Evolutionary conservation across 2,113 vertebrate genomes (phyloP), one percentile per base, ranked within the genome.

Genomic region (Mormoops blainvillei): DNA sequence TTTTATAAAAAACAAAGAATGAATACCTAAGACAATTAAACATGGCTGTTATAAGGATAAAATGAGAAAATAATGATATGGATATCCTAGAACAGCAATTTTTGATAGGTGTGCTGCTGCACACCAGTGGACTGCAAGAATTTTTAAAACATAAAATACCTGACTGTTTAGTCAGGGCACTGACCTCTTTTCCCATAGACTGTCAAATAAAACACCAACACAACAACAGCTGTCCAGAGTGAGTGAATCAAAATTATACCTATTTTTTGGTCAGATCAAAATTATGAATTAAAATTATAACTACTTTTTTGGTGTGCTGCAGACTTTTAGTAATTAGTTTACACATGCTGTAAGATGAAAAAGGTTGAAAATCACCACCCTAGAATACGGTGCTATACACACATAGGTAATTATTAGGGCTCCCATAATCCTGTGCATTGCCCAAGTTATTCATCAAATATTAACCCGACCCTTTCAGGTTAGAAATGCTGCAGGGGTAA

Each of bases 361-460:
- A 45, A 74, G 41, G 74, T n/a, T 77, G 48, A 77, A n/a, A 50
- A 77, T 77, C 3, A 5, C 74, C 50, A 3, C 68, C 28, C 22
- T 56, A 91, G 61, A 94, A n/a, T 24, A 67, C 12, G 38, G n/a
- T 43, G 50, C 18, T 43, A 33, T 36, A 94, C 48, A 88, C 84
- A 92, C 77, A 26, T 71, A 87, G 92, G 81, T 45, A 78, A 63
- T 82, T 91, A 86, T n/a, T 63, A 88, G 26, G 20, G 16, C 0
- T 85, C 56, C 28, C 56, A 58, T 65, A 83, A 91, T 84, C 82
- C 63, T 74, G 41, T 63, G 26, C 24, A 45, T 68, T 78, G 93
- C 43, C 50, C 54, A 41, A 88, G 50, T 61, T 24, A 63, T 67
- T 96, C 56, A 94, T 94, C 83, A 96, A 89, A 87, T 96, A 87